Percentiles rank a stretch among this genome's conserved stretches.
Evolutionary conservation across 2,888 invertebrate genomes (phyloP).

Genomic region (Sisyra terminalis): DNA sequence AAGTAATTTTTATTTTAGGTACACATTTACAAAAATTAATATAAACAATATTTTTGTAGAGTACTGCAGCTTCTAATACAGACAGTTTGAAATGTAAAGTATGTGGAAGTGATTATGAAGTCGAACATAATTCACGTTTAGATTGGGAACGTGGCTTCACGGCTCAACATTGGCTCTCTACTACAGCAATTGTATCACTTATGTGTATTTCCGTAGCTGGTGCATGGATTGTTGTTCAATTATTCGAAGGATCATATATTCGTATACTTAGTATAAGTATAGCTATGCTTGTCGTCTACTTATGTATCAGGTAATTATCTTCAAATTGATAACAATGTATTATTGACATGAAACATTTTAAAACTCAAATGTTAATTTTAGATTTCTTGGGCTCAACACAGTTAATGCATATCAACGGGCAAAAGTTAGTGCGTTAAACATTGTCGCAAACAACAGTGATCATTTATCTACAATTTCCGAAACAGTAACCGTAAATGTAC

Average conservation of each 20-base stretch:
- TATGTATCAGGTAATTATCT: slow-evolving; percentile 54
- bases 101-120: slow-evolving; percentile 68
- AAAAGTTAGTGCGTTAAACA: slow-evolving; percentile 73
- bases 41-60: slow-evolving; percentile 19
- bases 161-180: slow-evolving; percentile 68
- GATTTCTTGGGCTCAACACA: slow-evolving; percentile 74
- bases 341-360: slow-evolving; percentile 1
- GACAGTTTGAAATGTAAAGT: slow-evolving; percentile 66
- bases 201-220: slow-evolving; percentile 63
- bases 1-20: slow-evolving; percentile 12
- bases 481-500: slow-evolving; percentile 29
- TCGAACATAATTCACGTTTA: slow-evolving; percentile 57
- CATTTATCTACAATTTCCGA: slow-evolving; percentile 36
- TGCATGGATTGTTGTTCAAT: slow-evolving; percentile 65
- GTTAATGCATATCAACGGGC: slow-evolving; percentile 83
- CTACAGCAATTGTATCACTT: slow-evolving; percentile 57
- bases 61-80: slow-evolving; percentile 37
- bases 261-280: slow-evolving; percentile 67
- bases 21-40: neutral
- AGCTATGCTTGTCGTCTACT: slow-evolving; percentile 67
- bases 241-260: slow-evolving; percentile 59
- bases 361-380: slow-evolving; percentile 25
- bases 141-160: slow-evolving; percentile 77
- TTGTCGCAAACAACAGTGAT: slow-evolving; percentile 31
- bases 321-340: neutral